These are phyloP conservation scores for Aphelocoma californica DNA, from an alignment of 2,797 vertebrate genomes.

Conservation along the genomic window DNA sequence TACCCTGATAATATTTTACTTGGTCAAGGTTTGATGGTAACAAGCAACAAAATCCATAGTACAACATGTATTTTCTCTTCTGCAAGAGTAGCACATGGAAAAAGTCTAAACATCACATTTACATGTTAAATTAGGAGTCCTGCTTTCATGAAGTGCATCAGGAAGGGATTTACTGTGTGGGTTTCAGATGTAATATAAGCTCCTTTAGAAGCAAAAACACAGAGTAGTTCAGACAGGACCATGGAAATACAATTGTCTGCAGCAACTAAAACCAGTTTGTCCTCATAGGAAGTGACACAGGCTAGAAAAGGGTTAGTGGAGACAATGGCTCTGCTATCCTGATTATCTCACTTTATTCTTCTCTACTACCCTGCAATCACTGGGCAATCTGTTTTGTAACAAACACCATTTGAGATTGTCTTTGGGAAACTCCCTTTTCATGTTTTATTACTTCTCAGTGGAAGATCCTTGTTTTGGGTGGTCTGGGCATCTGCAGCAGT, in stretches of 20 bases:
- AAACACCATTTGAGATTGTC: neutral
- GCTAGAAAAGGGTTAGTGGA: neutral
- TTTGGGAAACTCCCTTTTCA: neutral
- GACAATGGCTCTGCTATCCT: neutral
- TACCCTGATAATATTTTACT: neutral
- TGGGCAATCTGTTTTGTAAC: neutral
- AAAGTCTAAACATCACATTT: neutral
- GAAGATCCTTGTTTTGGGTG: neutral
- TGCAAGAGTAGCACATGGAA: neutral
- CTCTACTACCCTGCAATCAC: neutral
- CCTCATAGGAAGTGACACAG: neutral
- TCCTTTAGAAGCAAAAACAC: neutral
- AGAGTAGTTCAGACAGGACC: neutral
- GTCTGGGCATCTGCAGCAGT: neutral
- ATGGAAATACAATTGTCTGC: neutral
- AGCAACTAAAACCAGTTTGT: neutral
- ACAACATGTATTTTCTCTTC: neutral
- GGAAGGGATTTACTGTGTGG: neutral
- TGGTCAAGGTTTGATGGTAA: neutral
- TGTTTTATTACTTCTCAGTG: neutral
- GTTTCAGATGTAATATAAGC: neutral
- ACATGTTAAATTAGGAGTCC: neutral
- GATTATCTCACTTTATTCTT: neutral
- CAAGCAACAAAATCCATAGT: neutral
- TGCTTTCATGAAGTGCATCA: neutral